These are phyloP conservation scores for Pachyseris speciosa DNA, from an alignment of 64 coral and sea anemone species.

Conservation along the genomic window DNA sequence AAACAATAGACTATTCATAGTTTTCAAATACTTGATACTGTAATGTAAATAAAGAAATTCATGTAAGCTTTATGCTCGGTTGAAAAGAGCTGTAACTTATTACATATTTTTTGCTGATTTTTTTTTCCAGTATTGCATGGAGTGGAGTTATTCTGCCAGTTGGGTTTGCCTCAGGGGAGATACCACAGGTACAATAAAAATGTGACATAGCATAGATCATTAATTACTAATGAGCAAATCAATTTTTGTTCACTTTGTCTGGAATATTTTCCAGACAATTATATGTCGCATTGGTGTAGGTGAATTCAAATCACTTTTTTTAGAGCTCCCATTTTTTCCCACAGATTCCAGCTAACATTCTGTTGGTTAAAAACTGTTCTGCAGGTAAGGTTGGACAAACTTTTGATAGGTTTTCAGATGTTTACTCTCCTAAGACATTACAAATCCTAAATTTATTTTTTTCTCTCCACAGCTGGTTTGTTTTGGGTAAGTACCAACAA, in stretches of 20 bases:
- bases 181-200: conserved; percentile 54
- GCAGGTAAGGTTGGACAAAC: conserved; percentile 53
- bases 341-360: conserved; percentile 76
- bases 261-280: too few species aligned
- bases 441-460: background rate
- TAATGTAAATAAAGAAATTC: too few species aligned
- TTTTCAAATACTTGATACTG: too few species aligned
- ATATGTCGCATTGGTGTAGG: background rate
- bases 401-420: background rate
- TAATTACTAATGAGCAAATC: too few species aligned
- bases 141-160: conserved; percentile 67
- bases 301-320: background rate
- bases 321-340: too few species aligned
- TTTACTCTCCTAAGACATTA: background rate
- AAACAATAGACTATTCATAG: too few species aligned
- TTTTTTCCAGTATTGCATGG: conserved; percentile 68
- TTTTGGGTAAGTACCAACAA: conserved; percentile 59
- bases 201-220: too few species aligned
- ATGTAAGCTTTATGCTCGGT: too few species aligned
- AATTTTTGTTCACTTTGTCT: too few species aligned
- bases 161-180: conserved; percentile 78
- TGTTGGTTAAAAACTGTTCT: conserved; percentile 72
- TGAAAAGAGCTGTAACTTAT: too few species aligned
- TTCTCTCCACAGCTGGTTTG: conserved; percentile 49
- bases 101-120: background rate